These are phyloP conservation scores for Eufriesea mexicana DNA, from an alignment of 1,140 invertebrate genomes.

Conservation along the genomic window DNA sequence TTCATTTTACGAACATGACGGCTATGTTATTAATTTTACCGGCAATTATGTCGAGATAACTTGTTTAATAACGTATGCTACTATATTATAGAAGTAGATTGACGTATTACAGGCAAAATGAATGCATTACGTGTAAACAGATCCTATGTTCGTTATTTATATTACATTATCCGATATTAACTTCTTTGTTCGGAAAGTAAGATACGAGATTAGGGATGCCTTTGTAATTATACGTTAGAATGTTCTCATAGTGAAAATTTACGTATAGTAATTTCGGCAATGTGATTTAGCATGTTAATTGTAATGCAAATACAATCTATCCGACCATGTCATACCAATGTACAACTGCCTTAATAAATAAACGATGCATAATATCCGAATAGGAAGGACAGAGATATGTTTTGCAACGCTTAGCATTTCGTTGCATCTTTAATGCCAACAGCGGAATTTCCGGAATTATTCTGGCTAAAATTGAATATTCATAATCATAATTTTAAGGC, in stretches of 20 bases:
- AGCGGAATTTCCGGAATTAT: slow-evolving; percentile 19
- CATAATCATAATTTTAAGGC: slow-evolving; percentile 33
- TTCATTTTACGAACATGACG: no score
- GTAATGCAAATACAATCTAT: neutral
- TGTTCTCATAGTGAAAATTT: neutral
- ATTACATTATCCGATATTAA: no score
- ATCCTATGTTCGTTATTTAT: no score
- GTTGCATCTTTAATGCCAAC: slow-evolving; percentile 38
- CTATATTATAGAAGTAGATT: no score
- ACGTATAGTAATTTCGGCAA: neutral
- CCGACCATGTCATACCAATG: neutral
- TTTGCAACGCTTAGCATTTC: slow-evolving; percentile 36
- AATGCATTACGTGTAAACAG: no score
- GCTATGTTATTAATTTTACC: no score
- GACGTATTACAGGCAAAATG: no score
- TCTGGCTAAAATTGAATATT: slow-evolving; percentile 28
- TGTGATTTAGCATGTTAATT: neutral
- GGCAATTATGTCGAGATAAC: no score
- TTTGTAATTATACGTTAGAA: neutral
- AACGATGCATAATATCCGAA: neutral
- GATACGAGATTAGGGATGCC: neutral
- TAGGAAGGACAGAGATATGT: neutral
- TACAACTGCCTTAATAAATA: neutral
- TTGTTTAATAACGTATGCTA: no score
- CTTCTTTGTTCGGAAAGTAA: no score